These are phyloP conservation scores for Heliconius cydno DNA, from an alignment of 2,888 invertebrate genomes.

Conservation along the genomic window DNA sequence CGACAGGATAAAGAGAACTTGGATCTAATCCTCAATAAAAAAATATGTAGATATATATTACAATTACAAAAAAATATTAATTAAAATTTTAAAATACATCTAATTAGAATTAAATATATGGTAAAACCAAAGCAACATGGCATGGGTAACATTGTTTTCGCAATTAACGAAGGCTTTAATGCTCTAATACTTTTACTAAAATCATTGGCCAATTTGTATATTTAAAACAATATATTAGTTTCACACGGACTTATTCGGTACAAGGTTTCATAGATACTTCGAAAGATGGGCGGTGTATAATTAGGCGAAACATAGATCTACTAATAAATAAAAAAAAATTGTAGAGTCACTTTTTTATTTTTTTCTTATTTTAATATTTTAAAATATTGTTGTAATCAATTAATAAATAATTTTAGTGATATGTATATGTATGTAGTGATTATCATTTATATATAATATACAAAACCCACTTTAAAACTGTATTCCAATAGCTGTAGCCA, in stretches of 20 bases:
- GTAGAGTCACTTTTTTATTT: not conserved
- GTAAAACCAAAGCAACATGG: conserved; percentile 42
- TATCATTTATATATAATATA: not conserved
- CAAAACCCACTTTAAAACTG: not conserved
- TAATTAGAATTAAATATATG: not conserved
- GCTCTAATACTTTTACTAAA: conserved; percentile 54
- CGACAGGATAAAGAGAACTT: too few species aligned
- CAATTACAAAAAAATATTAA: not conserved
- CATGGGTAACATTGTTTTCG: conserved; percentile 51
- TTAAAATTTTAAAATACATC: not conserved
- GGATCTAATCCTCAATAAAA: too few species aligned
- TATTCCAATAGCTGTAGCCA: not conserved
- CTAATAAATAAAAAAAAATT: not conserved
- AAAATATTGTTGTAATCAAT: not conserved
- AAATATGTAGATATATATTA: not conserved
- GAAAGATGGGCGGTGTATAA: conserved; percentile 34
- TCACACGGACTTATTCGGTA: conserved; percentile 47
- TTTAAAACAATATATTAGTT: conserved; percentile 48
- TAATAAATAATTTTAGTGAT: not conserved
- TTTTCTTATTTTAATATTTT: not conserved
- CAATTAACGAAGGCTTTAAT: conserved; percentile 50
- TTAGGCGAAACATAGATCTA: conserved; percentile 10
- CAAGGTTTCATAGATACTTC: conserved; percentile 48
- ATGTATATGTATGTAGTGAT: not conserved
- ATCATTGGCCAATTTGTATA: conserved; percentile 54